phyloP scores from a whole-genome alignment of 2,113 vertebrate species.

The Ctenodactylus gundi region DNA sequence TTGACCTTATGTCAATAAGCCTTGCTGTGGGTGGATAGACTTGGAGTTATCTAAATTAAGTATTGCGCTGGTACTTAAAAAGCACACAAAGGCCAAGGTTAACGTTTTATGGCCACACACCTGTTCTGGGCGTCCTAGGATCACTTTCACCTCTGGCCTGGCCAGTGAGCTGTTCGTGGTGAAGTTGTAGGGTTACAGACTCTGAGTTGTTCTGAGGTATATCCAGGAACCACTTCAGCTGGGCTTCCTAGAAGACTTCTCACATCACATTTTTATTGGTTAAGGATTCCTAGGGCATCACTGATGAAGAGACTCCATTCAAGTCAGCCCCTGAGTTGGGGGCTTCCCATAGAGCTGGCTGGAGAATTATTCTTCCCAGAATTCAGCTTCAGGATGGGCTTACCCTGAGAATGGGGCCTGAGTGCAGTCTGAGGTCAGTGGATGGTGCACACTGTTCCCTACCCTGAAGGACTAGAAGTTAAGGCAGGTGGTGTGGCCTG shows the following conservation, averaged over 20 bases:
- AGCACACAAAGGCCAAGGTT: not conserved
- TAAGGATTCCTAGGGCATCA: not conserved
- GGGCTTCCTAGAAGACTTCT: not conserved
- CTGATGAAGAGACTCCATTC: too few relatives aligned
- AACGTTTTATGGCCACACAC: not conserved
- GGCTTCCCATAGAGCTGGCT: not conserved
- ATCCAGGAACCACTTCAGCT: not conserved
- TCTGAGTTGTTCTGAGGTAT: not conserved
- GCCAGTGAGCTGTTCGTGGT: fast-evolving
- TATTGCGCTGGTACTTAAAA: not conserved
- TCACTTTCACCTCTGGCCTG: not conserved
- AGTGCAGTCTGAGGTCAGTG: not conserved
- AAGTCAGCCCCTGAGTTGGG: not conserved
- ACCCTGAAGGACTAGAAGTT: not conserved
- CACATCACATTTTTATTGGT: fast-evolving
- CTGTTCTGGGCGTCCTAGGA: not conserved
- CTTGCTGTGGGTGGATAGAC: not conserved
- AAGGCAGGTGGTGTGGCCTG: not conserved
- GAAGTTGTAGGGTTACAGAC: not conserved
- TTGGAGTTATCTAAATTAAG: not conserved
- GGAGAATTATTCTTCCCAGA: not conserved
- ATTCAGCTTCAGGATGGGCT: not conserved
- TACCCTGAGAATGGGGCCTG: not conserved
- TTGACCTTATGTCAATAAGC: not conserved
- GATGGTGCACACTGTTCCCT: not conserved